A percentile compares a stretch with the other conserved stretches of the same genome.
Evolutionary conservation across 92 coral and sea anemone species (phyloP).

Genomic region (Siderastrea siderea): DNA sequence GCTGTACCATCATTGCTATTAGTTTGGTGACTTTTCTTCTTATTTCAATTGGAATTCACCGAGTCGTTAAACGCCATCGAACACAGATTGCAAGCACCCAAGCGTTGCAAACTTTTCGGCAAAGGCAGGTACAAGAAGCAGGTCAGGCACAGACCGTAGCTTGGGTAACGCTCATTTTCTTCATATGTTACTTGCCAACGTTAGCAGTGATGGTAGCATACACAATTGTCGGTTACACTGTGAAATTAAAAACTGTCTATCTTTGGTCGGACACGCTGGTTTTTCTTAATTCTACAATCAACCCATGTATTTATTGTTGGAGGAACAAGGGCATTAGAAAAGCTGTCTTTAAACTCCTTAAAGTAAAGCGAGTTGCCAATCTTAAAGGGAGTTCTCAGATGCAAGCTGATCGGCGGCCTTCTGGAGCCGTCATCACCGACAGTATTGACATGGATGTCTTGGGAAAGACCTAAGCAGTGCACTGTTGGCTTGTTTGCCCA

Average conservation of each 20-base stretch:
- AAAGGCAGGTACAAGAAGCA: conserved; percentile 24
- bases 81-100: conserved; percentile 32
- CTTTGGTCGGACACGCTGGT: conserved; percentile 74
- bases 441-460: not conserved
- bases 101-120: conserved; percentile 18
- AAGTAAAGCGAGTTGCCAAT: not conserved
- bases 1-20: conserved; percentile 41
- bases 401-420: not conserved
- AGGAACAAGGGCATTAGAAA: conserved; percentile 72
- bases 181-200: conserved; percentile 61
- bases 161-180: conserved; percentile 60
- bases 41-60: conserved; percentile 55
- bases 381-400: not conserved
- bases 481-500: too few relatives aligned
- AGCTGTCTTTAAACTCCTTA: conserved; percentile 53
- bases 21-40: conserved; percentile 49
- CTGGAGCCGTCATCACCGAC: conserved; percentile 1
- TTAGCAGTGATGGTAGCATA: conserved; percentile 52
- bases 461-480: not conserved
- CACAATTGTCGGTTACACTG: conserved; percentile 57
- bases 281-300: conserved; percentile 76
- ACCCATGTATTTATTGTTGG: conserved; percentile 82
- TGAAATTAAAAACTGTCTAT: conserved; percentile 62
- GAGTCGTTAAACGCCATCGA: conserved; percentile 70
- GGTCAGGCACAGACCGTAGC: conserved; percentile 44